phyloP scores from a whole-genome alignment of 2,113 vertebrate genomes.

The Ailurus styani region DNA sequence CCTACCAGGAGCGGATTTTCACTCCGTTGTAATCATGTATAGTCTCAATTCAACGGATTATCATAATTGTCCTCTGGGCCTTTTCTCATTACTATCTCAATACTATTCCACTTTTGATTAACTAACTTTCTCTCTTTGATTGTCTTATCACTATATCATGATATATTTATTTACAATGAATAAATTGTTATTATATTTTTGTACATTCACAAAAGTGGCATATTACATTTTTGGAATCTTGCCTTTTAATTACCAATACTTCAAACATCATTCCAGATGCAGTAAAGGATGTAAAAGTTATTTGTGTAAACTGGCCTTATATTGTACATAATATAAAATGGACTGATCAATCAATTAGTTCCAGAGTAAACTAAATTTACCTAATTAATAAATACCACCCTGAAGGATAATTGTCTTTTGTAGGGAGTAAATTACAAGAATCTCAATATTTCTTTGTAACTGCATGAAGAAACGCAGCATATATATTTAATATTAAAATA shows the following conservation, averaged over 20 bases:
- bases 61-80: background rate
- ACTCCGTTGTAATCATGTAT: background rate
- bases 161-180: background rate
- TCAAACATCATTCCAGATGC: background rate
- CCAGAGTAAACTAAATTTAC: background rate
- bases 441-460: background rate
- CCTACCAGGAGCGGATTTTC: background rate
- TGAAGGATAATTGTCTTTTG: background rate
- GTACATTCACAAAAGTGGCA: background rate
- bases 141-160: background rate
- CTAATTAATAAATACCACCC: background rate
- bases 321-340: background rate
- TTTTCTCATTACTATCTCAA: background rate
- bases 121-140: background rate
- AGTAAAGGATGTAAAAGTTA: conserved; percentile 37
- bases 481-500: conserved; percentile 28
- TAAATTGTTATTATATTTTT: background rate
- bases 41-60: background rate
- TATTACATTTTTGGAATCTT: background rate
- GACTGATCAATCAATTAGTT: background rate
- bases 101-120: background rate
- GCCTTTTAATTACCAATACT: background rate
- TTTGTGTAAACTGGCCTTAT: background rate
- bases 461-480: background rate
- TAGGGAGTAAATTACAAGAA: background rate